These are phyloP conservation scores for Neodontobutis hainanensis DNA, from an alignment of 2,113 vertebrate species.

Conservation along the genomic window DNA sequence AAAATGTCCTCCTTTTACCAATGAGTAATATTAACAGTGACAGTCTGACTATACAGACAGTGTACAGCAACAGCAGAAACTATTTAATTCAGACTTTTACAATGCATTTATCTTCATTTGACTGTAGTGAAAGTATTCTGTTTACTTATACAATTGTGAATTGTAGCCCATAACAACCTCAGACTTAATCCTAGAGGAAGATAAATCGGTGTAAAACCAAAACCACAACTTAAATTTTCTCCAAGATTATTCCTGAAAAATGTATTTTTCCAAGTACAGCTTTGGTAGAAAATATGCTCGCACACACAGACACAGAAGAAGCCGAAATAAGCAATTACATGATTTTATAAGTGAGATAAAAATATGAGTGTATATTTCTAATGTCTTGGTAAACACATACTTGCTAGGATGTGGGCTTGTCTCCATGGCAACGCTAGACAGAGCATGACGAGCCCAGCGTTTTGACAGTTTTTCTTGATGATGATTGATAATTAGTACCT, in stretches of 20 bases:
- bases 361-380: slow-evolving; percentile 65
- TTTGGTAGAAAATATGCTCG: slow-evolving; percentile 39
- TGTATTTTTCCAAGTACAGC: slow-evolving; percentile 17
- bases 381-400: slow-evolving; percentile 69
- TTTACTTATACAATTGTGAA: slow-evolving; percentile 47
- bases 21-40: slow-evolving; percentile 60
- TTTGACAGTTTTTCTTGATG: slow-evolving; percentile 71
- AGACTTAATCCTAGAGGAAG: slow-evolving; percentile 27
- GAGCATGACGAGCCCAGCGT: slow-evolving; percentile 55
- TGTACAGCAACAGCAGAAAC: slow-evolving; percentile 52
- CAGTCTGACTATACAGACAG: slow-evolving; percentile 59
- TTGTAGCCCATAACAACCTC: slow-evolving; percentile 31
- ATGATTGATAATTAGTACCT: slow-evolving; percentile 80
- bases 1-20: slow-evolving; percentile 38
- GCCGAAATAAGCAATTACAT: slow-evolving; percentile 33
- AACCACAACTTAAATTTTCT: slow-evolving; percentile 48
- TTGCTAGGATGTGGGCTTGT: slow-evolving; percentile 64
- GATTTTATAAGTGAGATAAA: slow-evolving; percentile 52
- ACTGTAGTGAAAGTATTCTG: slow-evolving; percentile 38
- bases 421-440: slow-evolving; percentile 73
- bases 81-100: slow-evolving; percentile 58
- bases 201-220: slow-evolving; percentile 34
- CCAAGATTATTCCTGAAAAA: slow-evolving; percentile 32
- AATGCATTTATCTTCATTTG: slow-evolving; percentile 44
- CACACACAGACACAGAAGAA: slow-evolving; percentile 16